These are phyloP conservation scores for Poeciliopsis presidionis DNA, from an alignment of 2,797 vertebrate species.

Conservation along the genomic window DNA sequence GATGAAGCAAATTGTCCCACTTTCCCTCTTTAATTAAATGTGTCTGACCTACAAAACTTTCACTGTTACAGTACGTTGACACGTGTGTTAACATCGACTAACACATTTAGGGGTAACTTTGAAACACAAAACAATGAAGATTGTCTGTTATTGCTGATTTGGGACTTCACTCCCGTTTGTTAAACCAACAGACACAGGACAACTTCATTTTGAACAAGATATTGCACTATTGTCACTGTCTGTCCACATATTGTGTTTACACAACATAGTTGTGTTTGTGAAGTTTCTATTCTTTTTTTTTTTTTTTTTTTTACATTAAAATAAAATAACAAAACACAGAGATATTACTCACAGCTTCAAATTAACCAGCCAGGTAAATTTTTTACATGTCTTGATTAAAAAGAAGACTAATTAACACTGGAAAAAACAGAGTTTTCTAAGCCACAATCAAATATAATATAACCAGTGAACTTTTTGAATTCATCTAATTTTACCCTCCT, in stretches of 20 bases:
- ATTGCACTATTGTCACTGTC: constrained; percentile 86
- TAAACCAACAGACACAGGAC: constrained; percentile 78
- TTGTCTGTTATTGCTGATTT: constrained; percentile 85
- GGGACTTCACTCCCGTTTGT: constrained; percentile 70
- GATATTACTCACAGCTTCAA: constrained; percentile 48
- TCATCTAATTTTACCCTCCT: constrained; percentile 15
- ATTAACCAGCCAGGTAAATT: constrained; percentile 37
- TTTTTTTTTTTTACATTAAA: constrained; percentile 5
- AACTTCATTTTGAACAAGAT: constrained; percentile 79
- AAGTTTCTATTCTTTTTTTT: constrained; percentile 43
- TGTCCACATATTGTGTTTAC: constrained; percentile 76
- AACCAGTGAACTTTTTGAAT: constrained; percentile 14
- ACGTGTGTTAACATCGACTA: constrained; percentile 58
- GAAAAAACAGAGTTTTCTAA: constrained; percentile 15
- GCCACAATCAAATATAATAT: constrained; percentile 32
- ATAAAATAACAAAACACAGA: constrained; percentile 30
- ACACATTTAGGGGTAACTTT: constrained; percentile 65
- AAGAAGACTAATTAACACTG: constrained; percentile 28
- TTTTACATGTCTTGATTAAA: constrained; percentile 19
- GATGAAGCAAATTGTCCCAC: constrained; percentile 53
- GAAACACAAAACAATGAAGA: constrained; percentile 79
- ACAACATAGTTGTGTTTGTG: constrained; percentile 71
- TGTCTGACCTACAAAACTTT: constrained; percentile 45
- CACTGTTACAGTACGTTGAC: constrained; percentile 56
- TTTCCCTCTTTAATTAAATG: constrained; percentile 44